These are phyloP conservation scores for Furcula furcula DNA, from an alignment of 2,888 invertebrate genomes.

Conservation along the genomic window DNA sequence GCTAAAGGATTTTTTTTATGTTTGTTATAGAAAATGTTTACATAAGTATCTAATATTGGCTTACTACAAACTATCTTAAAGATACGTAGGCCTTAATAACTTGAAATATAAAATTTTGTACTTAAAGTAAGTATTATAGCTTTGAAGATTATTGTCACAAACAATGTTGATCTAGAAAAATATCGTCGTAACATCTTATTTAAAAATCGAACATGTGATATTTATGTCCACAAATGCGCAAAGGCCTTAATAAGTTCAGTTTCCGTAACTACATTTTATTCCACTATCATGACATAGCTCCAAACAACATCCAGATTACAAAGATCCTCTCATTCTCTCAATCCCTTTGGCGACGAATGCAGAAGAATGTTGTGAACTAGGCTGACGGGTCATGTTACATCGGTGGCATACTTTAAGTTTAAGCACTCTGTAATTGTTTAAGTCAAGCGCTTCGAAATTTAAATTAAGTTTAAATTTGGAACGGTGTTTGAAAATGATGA, in stretches of 20 bases:
- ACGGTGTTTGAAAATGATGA: slow-evolving; percentile 25
- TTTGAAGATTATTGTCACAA: no score
- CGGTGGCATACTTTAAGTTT: slow-evolving; percentile 34
- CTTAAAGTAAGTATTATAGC: no score
- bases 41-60: no score
- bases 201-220: slow-evolving; percentile 6
- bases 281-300: slow-evolving; percentile 19
- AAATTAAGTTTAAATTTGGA: slow-evolving; percentile 34
- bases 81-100: no score
- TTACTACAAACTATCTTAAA: no score
- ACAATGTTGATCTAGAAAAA: no score
- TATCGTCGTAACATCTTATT: no score
- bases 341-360: not conserved
- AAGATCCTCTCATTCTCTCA: slow-evolving; percentile 14
- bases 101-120: no score
- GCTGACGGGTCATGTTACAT: slow-evolving; percentile 18
- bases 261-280: slow-evolving; percentile 16
- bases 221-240: slow-evolving; percentile 4
- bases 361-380: slow-evolving; percentile 12
- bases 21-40: no score
- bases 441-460: slow-evolving; percentile 32
- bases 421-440: slow-evolving; percentile 43
- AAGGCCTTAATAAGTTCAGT: not conserved
- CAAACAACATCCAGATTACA: slow-evolving; percentile 11
- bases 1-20: no score